Percentiles rank a stretch among this genome's conserved stretches.
These are phyloP conservation scores for Hyles euphorbiae DNA, from an alignment of 1,140 invertebrate species.

Conservation along the genomic window DNA sequence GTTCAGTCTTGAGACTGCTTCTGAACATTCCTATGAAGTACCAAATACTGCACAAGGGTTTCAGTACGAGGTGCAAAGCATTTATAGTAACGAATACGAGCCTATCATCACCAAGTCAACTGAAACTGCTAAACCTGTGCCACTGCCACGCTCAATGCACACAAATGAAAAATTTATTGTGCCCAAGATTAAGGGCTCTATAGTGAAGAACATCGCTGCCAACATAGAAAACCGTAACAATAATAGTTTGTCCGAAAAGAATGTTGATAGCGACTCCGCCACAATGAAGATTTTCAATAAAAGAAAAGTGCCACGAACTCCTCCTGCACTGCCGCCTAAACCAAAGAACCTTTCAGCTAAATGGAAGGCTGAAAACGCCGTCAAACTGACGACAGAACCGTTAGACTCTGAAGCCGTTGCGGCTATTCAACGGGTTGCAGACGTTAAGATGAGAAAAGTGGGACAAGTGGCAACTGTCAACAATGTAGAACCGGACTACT, in stretches of 20 bases:
- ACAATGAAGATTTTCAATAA: constrained; percentile 72
- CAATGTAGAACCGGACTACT: constrained; percentile 78
- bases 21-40: constrained; percentile 73
- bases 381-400: constrained; percentile 57
- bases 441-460: constrained; percentile 74
- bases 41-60: constrained; percentile 71
- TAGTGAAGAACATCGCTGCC: constrained; percentile 76
- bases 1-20: constrained; percentile 72
- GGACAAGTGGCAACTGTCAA: constrained; percentile 67
- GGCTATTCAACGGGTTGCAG: constrained; percentile 78
- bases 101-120: constrained; percentile 76
- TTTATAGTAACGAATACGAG: constrained; percentile 80
- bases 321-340: constrained; percentile 82
- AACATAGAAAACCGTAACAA: constrained; percentile 77
- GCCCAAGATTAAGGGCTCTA: constrained; percentile 65
- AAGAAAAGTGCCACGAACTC: constrained; percentile 77
- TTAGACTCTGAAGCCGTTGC: constrained; percentile 79
- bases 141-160: constrained; percentile 43
- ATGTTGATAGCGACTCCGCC: constrained; percentile 47
- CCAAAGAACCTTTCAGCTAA: constrained; percentile 80
- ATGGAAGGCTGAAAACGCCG: constrained; percentile 73
- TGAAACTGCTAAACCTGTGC: constrained; percentile 51
- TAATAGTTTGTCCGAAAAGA: constrained; percentile 47
- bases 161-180: constrained; percentile 37
- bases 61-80: constrained; percentile 78